Evolutionary conservation across 2,888 invertebrate genomes (phyloP).

Genomic region (Conistra vaccinii): DNA sequence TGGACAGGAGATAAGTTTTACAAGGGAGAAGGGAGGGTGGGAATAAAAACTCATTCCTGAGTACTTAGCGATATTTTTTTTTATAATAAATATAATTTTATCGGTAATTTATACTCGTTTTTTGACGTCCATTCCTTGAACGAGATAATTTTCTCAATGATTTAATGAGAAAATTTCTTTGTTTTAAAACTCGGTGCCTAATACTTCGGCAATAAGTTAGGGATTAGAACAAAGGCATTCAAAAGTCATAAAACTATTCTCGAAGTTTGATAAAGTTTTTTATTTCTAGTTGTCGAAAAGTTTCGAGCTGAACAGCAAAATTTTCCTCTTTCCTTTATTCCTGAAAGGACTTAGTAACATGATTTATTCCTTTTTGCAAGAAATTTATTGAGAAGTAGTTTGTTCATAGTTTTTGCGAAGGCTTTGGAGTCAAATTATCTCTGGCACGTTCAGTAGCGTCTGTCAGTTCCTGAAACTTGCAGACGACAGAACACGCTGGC

Average conservation of each 20-base stretch:
- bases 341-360: conserved; percentile 38
- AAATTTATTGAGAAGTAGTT: conserved; percentile 44
- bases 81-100: not conserved
- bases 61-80: conserved; percentile 35
- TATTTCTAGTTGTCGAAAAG: conserved; percentile 44
- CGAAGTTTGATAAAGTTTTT: conserved; percentile 36
- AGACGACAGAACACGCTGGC: not conserved
- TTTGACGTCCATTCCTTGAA: not conserved
- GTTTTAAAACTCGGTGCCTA: not conserved
- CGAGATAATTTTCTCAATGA: not conserved
- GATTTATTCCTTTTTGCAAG: conserved; percentile 51
- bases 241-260: conserved; percentile 45
- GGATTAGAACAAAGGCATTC: conserved; percentile 43
- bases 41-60: conserved; percentile 47
- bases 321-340: conserved; percentile 29
- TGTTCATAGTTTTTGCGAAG: conserved; percentile 16
- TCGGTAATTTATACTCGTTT: not conserved
- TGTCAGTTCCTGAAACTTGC: not conserved
- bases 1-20: conserved; percentile 61
- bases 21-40: not conserved
- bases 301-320: conserved; percentile 49
- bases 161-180: conserved; percentile 11
- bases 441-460: not conserved
- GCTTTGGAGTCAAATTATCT: not conserved
- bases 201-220: not conserved